phyloP scores from a whole-genome alignment of 2,113 vertebrate species.

The Apteryx mantelli region DNA sequence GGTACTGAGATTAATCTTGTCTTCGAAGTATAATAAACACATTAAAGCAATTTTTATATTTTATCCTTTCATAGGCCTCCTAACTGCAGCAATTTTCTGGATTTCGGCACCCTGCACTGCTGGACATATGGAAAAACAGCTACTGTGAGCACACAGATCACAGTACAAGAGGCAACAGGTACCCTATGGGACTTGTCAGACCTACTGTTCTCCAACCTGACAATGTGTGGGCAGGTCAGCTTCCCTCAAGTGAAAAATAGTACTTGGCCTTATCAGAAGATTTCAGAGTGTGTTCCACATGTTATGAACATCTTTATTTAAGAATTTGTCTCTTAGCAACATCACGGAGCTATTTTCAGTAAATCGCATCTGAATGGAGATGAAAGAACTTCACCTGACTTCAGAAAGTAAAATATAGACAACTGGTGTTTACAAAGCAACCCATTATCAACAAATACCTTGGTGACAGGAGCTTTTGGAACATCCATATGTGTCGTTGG shows the following conservation, averaged over 20 bases:
- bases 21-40: neutral
- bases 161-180: neutral
- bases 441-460: constrained; percentile 21
- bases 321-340: constrained; percentile 50
- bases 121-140: neutral
- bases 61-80: neutral
- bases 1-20: neutral
- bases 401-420: constrained; percentile 22
- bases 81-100: neutral
- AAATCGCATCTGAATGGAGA: constrained; percentile 49
- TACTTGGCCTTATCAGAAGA: neutral
- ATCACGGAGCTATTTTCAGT: constrained; percentile 31
- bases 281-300: neutral
- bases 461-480: constrained; percentile 50
- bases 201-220: neutral
- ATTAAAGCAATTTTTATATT: neutral
- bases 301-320: neutral
- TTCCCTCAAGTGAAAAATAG: neutral
- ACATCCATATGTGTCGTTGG: constrained; percentile 58
- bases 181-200: neutral
- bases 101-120: neutral
- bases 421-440: constrained; percentile 61
- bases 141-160: neutral
- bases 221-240: neutral
- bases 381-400: constrained; percentile 61